Base-by-base conservation (phyloP, 2,888 invertebrate species). In the Crossocerus cetratus region DNA sequence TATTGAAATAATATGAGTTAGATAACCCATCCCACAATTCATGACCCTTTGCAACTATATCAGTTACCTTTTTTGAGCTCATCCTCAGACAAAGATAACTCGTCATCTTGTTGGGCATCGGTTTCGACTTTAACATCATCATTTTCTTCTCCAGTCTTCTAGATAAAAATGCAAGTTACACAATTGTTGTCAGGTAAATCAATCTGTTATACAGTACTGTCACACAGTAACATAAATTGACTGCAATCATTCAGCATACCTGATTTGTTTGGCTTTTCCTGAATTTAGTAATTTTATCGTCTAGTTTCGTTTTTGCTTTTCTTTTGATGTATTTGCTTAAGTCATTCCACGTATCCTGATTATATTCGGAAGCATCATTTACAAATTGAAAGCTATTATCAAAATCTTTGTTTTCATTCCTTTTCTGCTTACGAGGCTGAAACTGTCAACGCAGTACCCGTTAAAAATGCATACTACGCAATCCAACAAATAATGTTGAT, bases 331-430 rank as follows among this genome's bases (percentile, higher is more conserved):
- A 96, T 84, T 95, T 96, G 84, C 93, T 93, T 22, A 96, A 87
- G 90, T 96, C 94, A 87, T 95, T 94, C 96, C 96, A 95, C 3
- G 95, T 93, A 86, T 96, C 95, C 91, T 94, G 89, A 87, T 96
- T 96, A 87, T 96, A 96, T 82, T 97, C 96, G 72, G 94, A 93
- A 0, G 93, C 93, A 16, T 94, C 94, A 13, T 94, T 93, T 44
- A 95, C 94, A 91, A 98, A 98, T 81, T 95, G 92, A 86, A 98
- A 98, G 42, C 93, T 93, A n/a, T 93, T 93, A 85, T 96, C 94
- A 83, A 97, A 96, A 82, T 96, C 96, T 0, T 94, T 94, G 76
- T 93, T 93, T 78, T 93, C 93, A 73, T 93, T 94, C 45, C 93
- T 93, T 81, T 95, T 95, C 81, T 94, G 93, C 88, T 95, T 96